Percentiles rank a stretch among this genome's conserved stretches.
Conservation (phyloP, 1,140 invertebrate species). For the Drosophila erecta region DNA sequence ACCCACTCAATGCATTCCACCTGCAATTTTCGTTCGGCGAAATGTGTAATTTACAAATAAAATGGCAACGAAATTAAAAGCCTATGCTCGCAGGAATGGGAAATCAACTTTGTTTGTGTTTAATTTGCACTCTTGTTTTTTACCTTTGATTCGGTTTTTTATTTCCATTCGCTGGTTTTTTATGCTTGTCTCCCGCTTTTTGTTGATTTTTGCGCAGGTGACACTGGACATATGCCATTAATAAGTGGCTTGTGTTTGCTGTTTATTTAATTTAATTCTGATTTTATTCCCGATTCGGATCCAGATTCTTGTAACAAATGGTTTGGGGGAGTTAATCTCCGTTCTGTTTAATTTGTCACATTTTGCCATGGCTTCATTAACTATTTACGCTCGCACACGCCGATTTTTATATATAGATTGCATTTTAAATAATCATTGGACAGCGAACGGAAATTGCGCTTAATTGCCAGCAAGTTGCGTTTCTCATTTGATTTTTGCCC, state of each 20-base stretch:
- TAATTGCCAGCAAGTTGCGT: constrained; percentile 60
- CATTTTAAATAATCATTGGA: constrained; percentile 54
- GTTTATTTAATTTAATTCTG: constrained; percentile 31
- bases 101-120: constrained; percentile 54
- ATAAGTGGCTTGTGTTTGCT: constrained; percentile 46
- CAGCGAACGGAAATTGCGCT: constrained; percentile 65
- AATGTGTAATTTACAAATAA: constrained; percentile 42
- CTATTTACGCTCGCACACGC: constrained; percentile 8
- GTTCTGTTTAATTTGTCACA: constrained; percentile 41
- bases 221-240: constrained; percentile 59
- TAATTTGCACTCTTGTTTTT: constrained; percentile 29
- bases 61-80: constrained; percentile 23
- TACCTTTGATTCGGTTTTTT: constrained; percentile 11
- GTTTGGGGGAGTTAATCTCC: neutral
- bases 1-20: neutral
- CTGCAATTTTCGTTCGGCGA: constrained; percentile 27
- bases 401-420: constrained; percentile 24
- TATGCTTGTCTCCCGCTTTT: constrained; percentile 13
- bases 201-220: constrained; percentile 28
- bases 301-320: constrained; percentile 38
- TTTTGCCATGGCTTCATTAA: constrained; percentile 24
- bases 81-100: constrained; percentile 4
- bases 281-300: constrained; percentile 16
- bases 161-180: constrained; percentile 23
- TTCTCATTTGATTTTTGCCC: constrained; percentile 45